Evolutionary conservation across 2,888 invertebrate genomes (phyloP), one percentile per base, ranked within the genome.

Genomic region (Cheilosia vulpina): DNA sequence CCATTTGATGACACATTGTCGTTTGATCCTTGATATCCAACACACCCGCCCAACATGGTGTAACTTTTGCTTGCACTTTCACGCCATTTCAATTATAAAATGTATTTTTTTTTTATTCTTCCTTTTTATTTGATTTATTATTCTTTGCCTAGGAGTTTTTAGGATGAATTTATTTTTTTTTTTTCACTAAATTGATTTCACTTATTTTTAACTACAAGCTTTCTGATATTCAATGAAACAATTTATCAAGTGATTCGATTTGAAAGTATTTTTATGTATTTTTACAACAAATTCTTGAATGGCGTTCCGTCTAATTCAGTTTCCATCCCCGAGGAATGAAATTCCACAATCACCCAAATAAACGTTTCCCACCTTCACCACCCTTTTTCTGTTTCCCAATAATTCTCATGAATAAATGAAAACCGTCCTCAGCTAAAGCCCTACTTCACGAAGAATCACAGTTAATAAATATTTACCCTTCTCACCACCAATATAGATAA

Each of bases 1-100:
- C 90, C 87, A 63, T 90, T 89, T 71, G 90, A 89, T 66, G 92
- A 90, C 83, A 96, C 95, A 92, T 96, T 96, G 93, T 96, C 96
- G 87, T 94, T 95, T 88, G 96, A 96, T 89, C 96, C 96, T 92
- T 96, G 96, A 89, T 94, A 94, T 82, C 92, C 91, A 53, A 92
- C 92, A 82, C 92, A 92, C 63, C 92, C 91, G 15, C 90, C 92
- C 89, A 92, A 87, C 92, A 92, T 92, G 62, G 87, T 90, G 57
- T 31, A 60, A 27, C 55, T 47, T 58, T 53, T 57, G 38, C 21
- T 43, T 60, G 5, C 60, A 68, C 58, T 45, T 62, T 63, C 69
- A 69, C 38, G 63, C 3, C 50, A 78, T 60, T 62, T 79, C 24
- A n/a, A 9, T 41, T 4, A 3, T 13, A 15, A 11, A 53, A 52